Conservation (phyloP, 2,113 vertebrate species). For the Canis aureus region DNA sequence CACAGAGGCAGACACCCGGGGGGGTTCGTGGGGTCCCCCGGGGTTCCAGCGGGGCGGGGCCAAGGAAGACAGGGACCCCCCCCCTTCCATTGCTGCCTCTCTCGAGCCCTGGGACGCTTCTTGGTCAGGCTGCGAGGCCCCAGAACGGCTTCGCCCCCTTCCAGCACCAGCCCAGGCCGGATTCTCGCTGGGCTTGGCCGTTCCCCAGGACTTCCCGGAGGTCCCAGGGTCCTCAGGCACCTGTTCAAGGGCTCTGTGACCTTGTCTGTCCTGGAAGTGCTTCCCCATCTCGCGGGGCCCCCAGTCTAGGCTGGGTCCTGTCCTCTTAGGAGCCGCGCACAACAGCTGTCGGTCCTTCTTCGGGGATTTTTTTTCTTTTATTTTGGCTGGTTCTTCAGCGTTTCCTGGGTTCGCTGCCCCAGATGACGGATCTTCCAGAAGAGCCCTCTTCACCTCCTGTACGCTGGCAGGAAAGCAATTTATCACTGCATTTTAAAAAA, state of each 20-base stretch:
- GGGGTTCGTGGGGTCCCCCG: not conserved
- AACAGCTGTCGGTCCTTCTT: not conserved
- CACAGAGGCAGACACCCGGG: not conserved
- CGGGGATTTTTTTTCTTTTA: not conserved
- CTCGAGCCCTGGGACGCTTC: not conserved
- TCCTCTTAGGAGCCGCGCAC: rapidly evolving
- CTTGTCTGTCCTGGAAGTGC: not conserved
- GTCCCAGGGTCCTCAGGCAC: not conserved
- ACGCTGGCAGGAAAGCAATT: conserved; percentile 80
- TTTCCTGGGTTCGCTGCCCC: not conserved
- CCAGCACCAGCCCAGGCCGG: not conserved
- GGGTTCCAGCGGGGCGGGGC: rapidly evolving
- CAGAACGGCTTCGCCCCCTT: too few species aligned
- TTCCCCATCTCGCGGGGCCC: rapidly evolving
- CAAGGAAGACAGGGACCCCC: not conserved
- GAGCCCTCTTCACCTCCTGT: conserved; percentile 41
- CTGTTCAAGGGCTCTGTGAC: not conserved
- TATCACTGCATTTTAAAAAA: conserved; percentile 85
- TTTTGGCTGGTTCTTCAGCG: not conserved
- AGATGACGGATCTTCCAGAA: conserved; percentile 60
- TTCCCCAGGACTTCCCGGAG: not conserved
- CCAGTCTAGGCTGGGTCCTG: too few species aligned
- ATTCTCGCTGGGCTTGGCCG: not conserved
- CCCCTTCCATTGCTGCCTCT: too few species aligned
- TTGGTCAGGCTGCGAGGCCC: not conserved